These are phyloP conservation scores for Thripadectes ignobilis DNA, from an alignment of 2,797 vertebrate genomes.

Conservation along the genomic window DNA sequence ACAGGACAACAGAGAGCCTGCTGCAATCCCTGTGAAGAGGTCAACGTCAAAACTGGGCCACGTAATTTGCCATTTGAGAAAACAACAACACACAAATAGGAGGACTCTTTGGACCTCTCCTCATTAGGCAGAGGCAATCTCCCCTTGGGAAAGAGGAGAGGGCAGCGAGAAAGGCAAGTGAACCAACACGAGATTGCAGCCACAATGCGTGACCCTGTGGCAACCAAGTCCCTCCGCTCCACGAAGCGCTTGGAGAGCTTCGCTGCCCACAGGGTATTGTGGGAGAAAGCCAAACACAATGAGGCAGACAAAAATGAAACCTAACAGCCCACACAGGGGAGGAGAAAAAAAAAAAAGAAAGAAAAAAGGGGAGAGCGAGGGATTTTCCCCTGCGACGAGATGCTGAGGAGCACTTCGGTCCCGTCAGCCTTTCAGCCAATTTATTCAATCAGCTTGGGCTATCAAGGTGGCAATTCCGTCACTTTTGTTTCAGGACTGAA, in stretches of 20 bases:
- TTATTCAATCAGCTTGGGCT: constrained; percentile 55
- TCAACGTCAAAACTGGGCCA: constrained; percentile 48
- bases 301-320: constrained; percentile 39
- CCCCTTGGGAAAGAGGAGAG: constrained; percentile 43
- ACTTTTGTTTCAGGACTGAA: constrained; percentile 20
- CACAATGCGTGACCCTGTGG: neutral
- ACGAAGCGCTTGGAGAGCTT: neutral
- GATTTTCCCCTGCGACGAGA: neutral
- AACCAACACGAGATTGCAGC: constrained; percentile 17
- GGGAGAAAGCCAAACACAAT: constrained; percentile 38
- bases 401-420: neutral
- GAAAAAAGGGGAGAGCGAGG: neutral
- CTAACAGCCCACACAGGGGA: neutral
- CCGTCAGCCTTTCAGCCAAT: constrained; percentile 51
- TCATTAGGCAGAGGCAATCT: constrained; percentile 46
- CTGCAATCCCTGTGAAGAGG: constrained; percentile 41
- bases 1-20: constrained; percentile 52
- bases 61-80: constrained; percentile 41
- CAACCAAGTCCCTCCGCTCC: neutral
- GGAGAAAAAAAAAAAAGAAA: too few relatives aligned
- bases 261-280: constrained; percentile 10
- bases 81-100: constrained; percentile 55
- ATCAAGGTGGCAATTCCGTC: constrained; percentile 23
- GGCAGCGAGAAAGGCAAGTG: constrained; percentile 37
- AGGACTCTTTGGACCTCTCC: constrained; percentile 35